Conservation (phyloP, 2,888 invertebrate genomes). For the Brachyopa scutellaris region DNA sequence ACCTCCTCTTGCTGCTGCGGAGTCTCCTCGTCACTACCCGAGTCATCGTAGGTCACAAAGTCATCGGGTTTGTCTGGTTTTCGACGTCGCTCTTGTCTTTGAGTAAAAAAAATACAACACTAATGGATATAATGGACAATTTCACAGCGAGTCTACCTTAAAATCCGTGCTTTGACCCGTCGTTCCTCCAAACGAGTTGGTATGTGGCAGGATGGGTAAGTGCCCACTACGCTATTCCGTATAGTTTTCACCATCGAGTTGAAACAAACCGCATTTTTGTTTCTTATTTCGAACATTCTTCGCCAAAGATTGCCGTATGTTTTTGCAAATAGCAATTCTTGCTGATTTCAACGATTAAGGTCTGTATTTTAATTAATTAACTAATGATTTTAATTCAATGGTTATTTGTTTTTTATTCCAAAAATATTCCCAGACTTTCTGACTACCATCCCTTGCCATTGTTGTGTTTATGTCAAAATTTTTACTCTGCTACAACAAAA, state of each 20-base stretch:
- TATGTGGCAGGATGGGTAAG: slow-evolving; percentile 90
- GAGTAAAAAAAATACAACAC: background rate
- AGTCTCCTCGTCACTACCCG: slow-evolving; percentile 93
- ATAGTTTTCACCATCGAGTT: slow-evolving; percentile 81
- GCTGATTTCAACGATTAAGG: background rate
- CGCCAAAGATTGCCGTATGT: background rate
- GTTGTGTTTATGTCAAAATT: slow-evolving; percentile 60
- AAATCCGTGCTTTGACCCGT: slow-evolving; percentile 84
- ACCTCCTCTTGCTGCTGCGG: slow-evolving; percentile 87
- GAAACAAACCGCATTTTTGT: slow-evolving; percentile 76
- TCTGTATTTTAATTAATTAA: slow-evolving; percentile 7
- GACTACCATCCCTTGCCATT: slow-evolving; percentile 66
- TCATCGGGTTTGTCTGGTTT: slow-evolving; percentile 95
- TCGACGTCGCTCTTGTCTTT: slow-evolving; percentile 87
- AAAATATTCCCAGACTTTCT: slow-evolving; percentile 42
- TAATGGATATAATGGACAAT: background rate
- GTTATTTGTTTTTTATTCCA: slow-evolving; percentile 20
- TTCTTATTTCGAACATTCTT: slow-evolving; percentile 75
- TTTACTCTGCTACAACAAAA: slow-evolving; percentile 34
- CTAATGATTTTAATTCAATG: slow-evolving; percentile 13
- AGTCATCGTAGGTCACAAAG: slow-evolving; percentile 94
- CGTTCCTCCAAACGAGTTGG: slow-evolving; percentile 89
- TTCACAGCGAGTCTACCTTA: slow-evolving; percentile 72
- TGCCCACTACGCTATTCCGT: slow-evolving; percentile 85
- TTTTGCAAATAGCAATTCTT: slow-evolving; percentile 3